phyloP scores from a whole-genome alignment of 2,113 vertebrate species.

The Dromiciops gliroides region DNA sequence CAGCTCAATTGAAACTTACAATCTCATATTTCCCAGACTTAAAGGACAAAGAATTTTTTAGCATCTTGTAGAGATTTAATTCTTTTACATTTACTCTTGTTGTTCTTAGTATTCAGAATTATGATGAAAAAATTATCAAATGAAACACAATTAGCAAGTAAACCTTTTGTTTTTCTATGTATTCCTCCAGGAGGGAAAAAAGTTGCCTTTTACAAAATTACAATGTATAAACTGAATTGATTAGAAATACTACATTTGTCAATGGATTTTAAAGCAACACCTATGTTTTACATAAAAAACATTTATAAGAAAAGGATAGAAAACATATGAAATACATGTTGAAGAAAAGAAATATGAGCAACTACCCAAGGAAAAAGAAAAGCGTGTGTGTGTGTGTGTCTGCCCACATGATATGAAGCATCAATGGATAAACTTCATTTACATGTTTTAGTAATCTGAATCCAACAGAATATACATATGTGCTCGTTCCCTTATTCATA shows the following conservation, averaged over 20 bases:
- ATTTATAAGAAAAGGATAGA: not conserved
- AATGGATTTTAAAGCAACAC: not conserved
- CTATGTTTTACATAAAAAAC: not conserved
- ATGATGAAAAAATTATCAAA: not conserved
- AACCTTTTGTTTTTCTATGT: not conserved
- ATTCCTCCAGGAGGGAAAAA: not conserved
- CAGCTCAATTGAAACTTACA: not conserved
- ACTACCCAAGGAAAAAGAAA: not conserved
- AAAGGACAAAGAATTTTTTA: not conserved
- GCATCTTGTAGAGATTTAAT: slow-evolving; percentile 18
- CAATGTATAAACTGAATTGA: not conserved
- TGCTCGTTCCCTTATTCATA: not conserved
- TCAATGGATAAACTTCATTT: not conserved
- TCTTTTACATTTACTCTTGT: not conserved
- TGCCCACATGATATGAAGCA: not conserved
- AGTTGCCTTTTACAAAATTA: not conserved
- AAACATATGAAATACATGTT: not conserved
- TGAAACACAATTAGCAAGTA: slow-evolving; percentile 6
- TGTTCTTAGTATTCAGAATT: slow-evolving; percentile 12
- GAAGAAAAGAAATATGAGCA: not conserved
- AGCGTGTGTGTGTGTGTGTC: not conserved
- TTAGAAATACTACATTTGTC: not conserved
- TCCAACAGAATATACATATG: not conserved
- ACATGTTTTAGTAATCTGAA: not conserved
- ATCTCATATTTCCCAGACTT: not conserved